Percentiles rank a stretch among this genome's conserved stretches.
phyloP scores from a whole-genome alignment of 2,797 vertebrate genomes.

The Pipistrellus kuhlii region DNA sequence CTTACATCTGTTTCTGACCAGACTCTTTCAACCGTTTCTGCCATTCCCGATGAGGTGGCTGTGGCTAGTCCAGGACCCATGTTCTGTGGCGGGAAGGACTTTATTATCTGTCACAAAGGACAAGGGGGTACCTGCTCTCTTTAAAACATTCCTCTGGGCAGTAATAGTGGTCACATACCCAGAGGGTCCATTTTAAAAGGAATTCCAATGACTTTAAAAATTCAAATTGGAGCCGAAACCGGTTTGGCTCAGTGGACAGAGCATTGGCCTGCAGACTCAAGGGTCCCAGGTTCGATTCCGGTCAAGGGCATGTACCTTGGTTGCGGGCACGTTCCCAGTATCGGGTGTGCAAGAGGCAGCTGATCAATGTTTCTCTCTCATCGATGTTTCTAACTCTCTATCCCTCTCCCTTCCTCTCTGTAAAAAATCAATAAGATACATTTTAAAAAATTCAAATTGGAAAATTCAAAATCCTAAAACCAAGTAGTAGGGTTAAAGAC shows the following conservation, averaged over 20 bases:
- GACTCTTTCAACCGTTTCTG: background rate
- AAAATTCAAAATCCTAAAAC: background rate
- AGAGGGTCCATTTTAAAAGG: constrained; percentile 8
- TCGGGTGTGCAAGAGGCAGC: no score
- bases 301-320: no score
- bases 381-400: no score
- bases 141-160: background rate
- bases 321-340: no score
- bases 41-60: background rate
- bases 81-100: background rate
- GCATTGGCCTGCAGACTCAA: no score
- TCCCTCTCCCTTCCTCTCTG: no score
- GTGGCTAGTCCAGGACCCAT: background rate
- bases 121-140: background rate
- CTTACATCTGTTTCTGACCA: background rate
- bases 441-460: background rate
- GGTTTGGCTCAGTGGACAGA: no score
- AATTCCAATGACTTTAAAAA: background rate
- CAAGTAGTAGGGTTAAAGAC: background rate
- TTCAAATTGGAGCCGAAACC: background rate
- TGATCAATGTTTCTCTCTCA: no score
- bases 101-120: background rate
- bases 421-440: no score
- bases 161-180: background rate
- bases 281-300: no score